A percentile compares a stretch with the other conserved stretches of the same genome.
These are phyloP conservation scores for Antennarius maculatus DNA, from an alignment of 2,797 vertebrate genomes.

Conservation along the genomic window DNA sequence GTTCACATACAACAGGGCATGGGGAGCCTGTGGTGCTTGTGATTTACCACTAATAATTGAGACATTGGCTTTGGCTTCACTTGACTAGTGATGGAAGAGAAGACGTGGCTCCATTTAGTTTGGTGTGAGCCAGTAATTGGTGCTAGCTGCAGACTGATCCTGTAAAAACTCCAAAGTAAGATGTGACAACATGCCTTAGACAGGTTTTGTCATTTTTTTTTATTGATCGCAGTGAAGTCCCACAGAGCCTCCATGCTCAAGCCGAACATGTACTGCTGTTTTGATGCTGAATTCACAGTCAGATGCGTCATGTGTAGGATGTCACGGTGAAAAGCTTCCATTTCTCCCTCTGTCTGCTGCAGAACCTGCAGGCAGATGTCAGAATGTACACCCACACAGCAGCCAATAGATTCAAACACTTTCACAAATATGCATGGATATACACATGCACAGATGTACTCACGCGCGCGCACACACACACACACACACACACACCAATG, in stretches of 20 bases:
- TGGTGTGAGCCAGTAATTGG: slow-evolving; percentile 30
- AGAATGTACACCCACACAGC: slow-evolving; percentile 44
- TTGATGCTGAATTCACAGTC: slow-evolving; percentile 59
- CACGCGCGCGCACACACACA: neutral
- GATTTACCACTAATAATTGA: slow-evolving; percentile 45
- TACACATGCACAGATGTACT: slow-evolving; percentile 11
- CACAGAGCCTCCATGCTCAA: slow-evolving; percentile 20
- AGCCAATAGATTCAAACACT: slow-evolving; percentile 29
- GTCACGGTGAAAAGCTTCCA: slow-evolving; percentile 61
- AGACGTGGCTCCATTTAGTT: slow-evolving; percentile 28
- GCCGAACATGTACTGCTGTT: slow-evolving; percentile 41
- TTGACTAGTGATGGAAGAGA: slow-evolving; percentile 21
- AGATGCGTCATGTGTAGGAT: slow-evolving; percentile 59
- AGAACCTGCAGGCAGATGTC: slow-evolving; percentile 53
- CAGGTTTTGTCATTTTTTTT: slow-evolving; percentile 40
- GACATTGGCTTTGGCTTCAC: slow-evolving; percentile 28
- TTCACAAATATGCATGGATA: slow-evolving; percentile 7
- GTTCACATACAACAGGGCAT: slow-evolving; percentile 26
- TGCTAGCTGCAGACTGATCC: slow-evolving; percentile 24
- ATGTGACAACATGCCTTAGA: slow-evolving; percentile 47
- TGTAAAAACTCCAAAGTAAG: slow-evolving; percentile 41
- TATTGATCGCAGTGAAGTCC: slow-evolving; percentile 51
- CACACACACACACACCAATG: slow-evolving; percentile 7
- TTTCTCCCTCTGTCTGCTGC: slow-evolving; percentile 35
- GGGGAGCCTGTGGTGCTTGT: slow-evolving; percentile 19